Base-by-base conservation (phyloP, 2,888 invertebrate genomes). In the Linnaemya vulpina region DNA sequence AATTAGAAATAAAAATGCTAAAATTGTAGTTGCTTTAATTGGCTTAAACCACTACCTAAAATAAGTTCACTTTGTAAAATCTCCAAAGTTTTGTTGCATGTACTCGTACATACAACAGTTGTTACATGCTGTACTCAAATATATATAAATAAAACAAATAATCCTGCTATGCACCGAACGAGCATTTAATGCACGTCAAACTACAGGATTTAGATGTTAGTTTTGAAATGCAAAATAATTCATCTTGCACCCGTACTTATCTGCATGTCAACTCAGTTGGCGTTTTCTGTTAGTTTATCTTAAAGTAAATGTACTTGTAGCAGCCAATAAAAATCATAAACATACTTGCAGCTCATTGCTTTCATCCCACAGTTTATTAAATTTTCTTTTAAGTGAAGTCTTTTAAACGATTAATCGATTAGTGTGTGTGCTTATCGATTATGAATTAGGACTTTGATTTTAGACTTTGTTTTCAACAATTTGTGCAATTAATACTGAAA, bases 281-380 rank as follows among this genome's bases (percentile, higher is more conserved):
- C 63, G 40, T 53, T 40, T 63, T 53, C 62, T 53, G 51, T 53
- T 63, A 35, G 51, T 17, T 51, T 70, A 43, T 17, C 22, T 53
- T 20, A n/a, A 60, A 55, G 46, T 49, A 22, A 30, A 58, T 30
- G 25, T 22, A 43, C 62, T 51, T 62, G 38, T 15, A 73, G 25
- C 60, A 30, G 35, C 60, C 55, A 65, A 53, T 65, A 65, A 75
- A 65, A 75, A 75, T 43, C 53, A 75, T 53, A 75, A 75, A 65
- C 55, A 76, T 22, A 46, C 58, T 67, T 35, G 43, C n/a, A 75
- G 38, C 30, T 62, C 49, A 74, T 51, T 62, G 4, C 53, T 38
- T 62, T 51, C 49, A 62, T 74, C 2, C 35, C 49, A 22, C 38
- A 51, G 22, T 49, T 62, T 62, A 49, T 62, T 20, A 62, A 51